phyloP scores from a whole-genome alignment of 2,888 invertebrate genomes.

The Ephialtes manifestator region DNA sequence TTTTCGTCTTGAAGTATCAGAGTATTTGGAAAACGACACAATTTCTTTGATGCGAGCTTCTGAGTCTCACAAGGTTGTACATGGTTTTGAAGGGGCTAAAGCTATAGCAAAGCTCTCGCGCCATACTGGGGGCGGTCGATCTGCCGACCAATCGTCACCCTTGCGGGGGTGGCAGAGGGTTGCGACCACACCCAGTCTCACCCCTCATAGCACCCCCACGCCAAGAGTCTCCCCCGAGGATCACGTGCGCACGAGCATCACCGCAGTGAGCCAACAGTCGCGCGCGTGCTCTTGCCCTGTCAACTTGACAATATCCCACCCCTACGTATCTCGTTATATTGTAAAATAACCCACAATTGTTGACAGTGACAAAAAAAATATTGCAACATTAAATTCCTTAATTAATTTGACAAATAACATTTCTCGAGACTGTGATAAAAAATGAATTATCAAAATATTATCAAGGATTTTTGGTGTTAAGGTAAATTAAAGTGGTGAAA shows the following conservation, averaged over 20 bases:
- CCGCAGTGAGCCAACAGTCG: slow-evolving; percentile 77
- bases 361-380: background rate
- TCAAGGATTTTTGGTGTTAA: background rate
- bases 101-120: slow-evolving; percentile 73
- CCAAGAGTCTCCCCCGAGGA: slow-evolving; percentile 61
- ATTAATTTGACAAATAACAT: background rate
- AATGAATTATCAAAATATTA: background rate
- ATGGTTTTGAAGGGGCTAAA: slow-evolving; percentile 43
- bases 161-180: slow-evolving; percentile 78
- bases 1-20: background rate
- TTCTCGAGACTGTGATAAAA: background rate
- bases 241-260: slow-evolving; percentile 84
- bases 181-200: slow-evolving; percentile 75
- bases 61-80: slow-evolving; percentile 28
- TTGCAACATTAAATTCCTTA: background rate
- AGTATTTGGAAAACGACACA: background rate
- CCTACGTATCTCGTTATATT: background rate
- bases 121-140: slow-evolving; percentile 84
- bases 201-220: slow-evolving; percentile 66
- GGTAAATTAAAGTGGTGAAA: slow-evolving; percentile 3
- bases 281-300: slow-evolving; percentile 78
- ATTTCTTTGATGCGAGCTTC: slow-evolving; percentile 25
- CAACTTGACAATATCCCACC: slow-evolving; percentile 53
- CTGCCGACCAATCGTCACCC: slow-evolving; percentile 79
- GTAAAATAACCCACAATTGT: background rate